phyloP scores from a whole-genome alignment of 1,140 invertebrate species.

The Scaptomyza montana region DNA sequence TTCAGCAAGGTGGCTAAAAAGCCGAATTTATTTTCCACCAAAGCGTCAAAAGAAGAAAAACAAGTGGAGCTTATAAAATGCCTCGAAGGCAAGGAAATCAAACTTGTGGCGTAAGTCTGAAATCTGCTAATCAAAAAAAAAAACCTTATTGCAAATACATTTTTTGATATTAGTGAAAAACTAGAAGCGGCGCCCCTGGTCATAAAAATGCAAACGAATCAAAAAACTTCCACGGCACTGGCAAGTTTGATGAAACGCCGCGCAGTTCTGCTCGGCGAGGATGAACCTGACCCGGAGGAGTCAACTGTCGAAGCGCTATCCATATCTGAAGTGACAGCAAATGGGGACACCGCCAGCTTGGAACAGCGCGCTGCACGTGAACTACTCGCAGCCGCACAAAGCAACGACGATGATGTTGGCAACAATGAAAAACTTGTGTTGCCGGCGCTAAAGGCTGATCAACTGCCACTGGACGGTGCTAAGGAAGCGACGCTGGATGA shows the following conservation, averaged over 20 bases:
- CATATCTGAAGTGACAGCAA: constrained; percentile 67
- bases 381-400: constrained; percentile 67
- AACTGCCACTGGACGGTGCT: constrained; percentile 85
- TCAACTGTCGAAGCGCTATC: constrained; percentile 38
- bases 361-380: constrained; percentile 85
- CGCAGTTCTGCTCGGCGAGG: constrained; percentile 71
- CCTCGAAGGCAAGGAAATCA: constrained; percentile 89
- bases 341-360: constrained; percentile 79
- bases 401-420: constrained; percentile 78
- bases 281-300: constrained; percentile 54
- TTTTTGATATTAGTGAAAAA: constrained; percentile 84
- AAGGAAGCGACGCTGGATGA: constrained; percentile 91
- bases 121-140: constrained; percentile 17
- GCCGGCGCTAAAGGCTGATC: constrained; percentile 84
- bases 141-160: background rate
- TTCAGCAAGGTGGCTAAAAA: constrained; percentile 89
- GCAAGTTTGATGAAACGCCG: constrained; percentile 78
- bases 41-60: constrained; percentile 82
- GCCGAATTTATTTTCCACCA: constrained; percentile 84
- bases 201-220: constrained; percentile 86
- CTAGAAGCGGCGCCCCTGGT: constrained; percentile 85
- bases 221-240: constrained; percentile 85
- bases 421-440: constrained; percentile 84
- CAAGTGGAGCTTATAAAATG: constrained; percentile 89
- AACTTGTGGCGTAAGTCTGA: constrained; percentile 87